Conservation (phyloP, 2,797 vertebrate species). For the Smutsia gigantea region DNA sequence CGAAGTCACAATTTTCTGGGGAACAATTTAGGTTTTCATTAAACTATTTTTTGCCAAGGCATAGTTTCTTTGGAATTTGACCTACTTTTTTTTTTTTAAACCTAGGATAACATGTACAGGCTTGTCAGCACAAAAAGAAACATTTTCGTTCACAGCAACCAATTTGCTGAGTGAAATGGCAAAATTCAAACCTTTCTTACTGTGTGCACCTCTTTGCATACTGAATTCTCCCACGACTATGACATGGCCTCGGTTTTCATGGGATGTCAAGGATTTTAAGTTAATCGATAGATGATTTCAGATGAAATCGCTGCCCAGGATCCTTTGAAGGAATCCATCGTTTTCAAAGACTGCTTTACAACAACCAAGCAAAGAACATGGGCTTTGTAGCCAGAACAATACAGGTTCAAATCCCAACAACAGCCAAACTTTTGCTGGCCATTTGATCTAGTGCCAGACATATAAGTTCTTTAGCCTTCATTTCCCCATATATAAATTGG, state of each 20-base stretch:
- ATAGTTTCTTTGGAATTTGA: neutral
- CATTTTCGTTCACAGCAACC: neutral
- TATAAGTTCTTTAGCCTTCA: neutral
- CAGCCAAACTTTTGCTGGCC: neutral
- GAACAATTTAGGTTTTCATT: slow-evolving; percentile 10
- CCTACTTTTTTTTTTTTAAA: neutral
- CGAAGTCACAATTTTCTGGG: neutral
- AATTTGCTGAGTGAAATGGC: neutral
- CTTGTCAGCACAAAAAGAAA: slow-evolving; percentile 32
- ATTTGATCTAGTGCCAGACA: neutral
- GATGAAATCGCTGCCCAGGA: neutral
- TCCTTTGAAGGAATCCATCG: neutral
- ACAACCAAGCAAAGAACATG: neutral
- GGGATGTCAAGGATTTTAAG: neutral
- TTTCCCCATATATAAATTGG: neutral
- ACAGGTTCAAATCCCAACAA: neutral
- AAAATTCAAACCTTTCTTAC: neutral
- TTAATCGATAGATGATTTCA: neutral
- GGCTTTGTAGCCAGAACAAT: neutral
- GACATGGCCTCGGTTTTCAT: neutral
- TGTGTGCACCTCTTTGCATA: neutral
- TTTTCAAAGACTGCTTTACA: slow-evolving; percentile 13
- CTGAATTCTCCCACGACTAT: neutral
- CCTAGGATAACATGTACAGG: neutral
- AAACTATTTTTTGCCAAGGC: neutral